phyloP scores from a whole-genome alignment of 2,888 invertebrate species.

The Cotesia congregata region DNA sequence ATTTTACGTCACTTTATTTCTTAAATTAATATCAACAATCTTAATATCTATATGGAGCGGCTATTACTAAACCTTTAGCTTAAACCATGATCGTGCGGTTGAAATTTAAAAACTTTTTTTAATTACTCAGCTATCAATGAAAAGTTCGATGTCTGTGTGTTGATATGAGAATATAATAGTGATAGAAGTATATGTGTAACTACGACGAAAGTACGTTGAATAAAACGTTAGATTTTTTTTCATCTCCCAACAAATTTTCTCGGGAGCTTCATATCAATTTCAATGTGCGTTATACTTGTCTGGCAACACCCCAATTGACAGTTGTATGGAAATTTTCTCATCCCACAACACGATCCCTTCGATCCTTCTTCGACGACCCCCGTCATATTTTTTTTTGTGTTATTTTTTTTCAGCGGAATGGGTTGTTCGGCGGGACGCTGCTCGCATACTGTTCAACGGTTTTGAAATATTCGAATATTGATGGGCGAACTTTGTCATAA shows the following conservation, averaged over 20 bases:
- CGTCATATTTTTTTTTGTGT: conserved; percentile 9
- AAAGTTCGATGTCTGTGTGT: too few relatives aligned
- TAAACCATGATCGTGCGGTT: too few relatives aligned
- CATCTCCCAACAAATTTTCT: neutral
- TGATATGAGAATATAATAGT: neutral
- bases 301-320: conserved; percentile 21
- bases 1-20: too few relatives aligned
- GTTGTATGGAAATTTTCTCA: conserved; percentile 17
- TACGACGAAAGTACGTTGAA: neutral
- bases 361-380: neutral
- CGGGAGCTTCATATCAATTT: conserved; percentile 29
- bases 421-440: neutral
- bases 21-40: too few relatives aligned
- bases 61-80: too few relatives aligned
- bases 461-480: conserved; percentile 3
- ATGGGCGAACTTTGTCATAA: conserved; percentile 2
- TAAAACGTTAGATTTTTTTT: neutral
- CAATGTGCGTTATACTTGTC: conserved; percentile 30
- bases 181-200: neutral
- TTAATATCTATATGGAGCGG: too few relatives aligned
- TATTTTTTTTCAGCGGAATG: neutral
- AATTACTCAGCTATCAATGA: too few relatives aligned
- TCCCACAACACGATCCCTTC: neutral
- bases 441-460: conserved; percentile 5
- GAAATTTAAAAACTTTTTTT: too few relatives aligned